Percentiles rank a stretch among this genome's conserved stretches.
These are phyloP conservation scores for Halichondria panicea DNA, from an alignment of 37 sponge, comb jelly and placozoan species.

Conservation along the genomic window DNA sequence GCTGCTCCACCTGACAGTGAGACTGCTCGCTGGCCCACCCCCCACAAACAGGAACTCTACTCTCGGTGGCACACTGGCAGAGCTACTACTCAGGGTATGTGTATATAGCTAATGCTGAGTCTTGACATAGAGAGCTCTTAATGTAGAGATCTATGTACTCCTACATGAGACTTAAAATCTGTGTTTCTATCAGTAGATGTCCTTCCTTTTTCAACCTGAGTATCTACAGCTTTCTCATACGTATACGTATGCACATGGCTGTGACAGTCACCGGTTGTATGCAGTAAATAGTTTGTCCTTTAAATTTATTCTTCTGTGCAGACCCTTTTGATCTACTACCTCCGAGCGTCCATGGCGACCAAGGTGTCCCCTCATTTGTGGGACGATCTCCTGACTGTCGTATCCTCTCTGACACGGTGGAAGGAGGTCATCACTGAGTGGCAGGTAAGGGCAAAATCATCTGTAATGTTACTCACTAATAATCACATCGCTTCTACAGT, in stretches of 20 bases:
- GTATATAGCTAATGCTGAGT: background rate
- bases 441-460: constrained; percentile 46
- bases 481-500: too few species aligned
- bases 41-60: constrained; percentile 22
- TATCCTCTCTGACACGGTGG: constrained; percentile 74
- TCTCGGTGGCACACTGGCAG: constrained; percentile 52
- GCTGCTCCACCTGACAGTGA: constrained; percentile 58
- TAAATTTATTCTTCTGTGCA: constrained; percentile 7
- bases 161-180: background rate
- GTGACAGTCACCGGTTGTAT: background rate
- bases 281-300: too few species aligned
- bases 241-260: background rate
- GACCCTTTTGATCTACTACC: constrained; percentile 81
- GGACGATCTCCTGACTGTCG: constrained; percentile 60
- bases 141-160: background rate
- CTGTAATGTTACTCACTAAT: background rate
- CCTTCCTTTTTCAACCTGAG: background rate
- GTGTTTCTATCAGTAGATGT: background rate
- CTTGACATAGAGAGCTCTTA: background rate
- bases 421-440: constrained; percentile 73
- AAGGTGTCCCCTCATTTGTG: constrained; percentile 58
- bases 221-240: background rate
- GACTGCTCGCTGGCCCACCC: constrained; percentile 48
- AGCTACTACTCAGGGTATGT: constrained; percentile 59
- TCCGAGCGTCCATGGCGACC: constrained; percentile 67